Evolutionary conservation across 2,113 vertebrate species (phyloP), one percentile per base, ranked within the genome.

Genomic region (Pionites leucogaster): DNA sequence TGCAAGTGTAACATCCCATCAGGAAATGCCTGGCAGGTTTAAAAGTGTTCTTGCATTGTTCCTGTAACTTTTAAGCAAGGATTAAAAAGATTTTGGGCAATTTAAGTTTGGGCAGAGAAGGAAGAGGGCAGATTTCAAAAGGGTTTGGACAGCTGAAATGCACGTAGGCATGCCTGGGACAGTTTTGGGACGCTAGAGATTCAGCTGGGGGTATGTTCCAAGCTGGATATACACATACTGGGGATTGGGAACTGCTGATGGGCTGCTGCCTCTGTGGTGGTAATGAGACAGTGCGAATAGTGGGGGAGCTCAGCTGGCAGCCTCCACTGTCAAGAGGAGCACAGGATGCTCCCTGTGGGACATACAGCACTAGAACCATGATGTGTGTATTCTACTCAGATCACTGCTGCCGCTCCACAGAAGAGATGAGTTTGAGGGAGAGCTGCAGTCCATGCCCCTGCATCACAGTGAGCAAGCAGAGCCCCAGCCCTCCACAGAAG

Each of bases 401-500:
- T 68, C 62, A 49, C 44, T 84, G 82, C 67, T 82, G 27, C 29
- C 28, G 1, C 16, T 29, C 63, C 53, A 64, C 24, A 47, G 52
- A 31, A 71, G 62, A 69, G 63, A 33, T 33, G 55, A 13, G 46
- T 19, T 14, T 44, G 9, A 13, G 37, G 46, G 55, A 52, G 67
- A 80, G 24, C 31, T 50, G 59, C 52, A 46, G 2, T 19, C 77
- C 37, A 7, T 12, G 41, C 44, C 50, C 71, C 84, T 82, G 81
- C 92, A 87, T n/a, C 64, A 87, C 65, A 91, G 74, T n/a, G 27
- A 28, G 23, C 4, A 37, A 19, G 52, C 88, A 82, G 59, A 92
- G 78, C 37, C 49, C 47, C 63, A 44, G 52, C 31, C 25, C 29
- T 9, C 6, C 1, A 10, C 53, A 92, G 70, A 59, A 88, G 49